Evolutionary conservation across 2,888 invertebrate genomes (phyloP).

Genomic region (Acleris sparsana): DNA sequence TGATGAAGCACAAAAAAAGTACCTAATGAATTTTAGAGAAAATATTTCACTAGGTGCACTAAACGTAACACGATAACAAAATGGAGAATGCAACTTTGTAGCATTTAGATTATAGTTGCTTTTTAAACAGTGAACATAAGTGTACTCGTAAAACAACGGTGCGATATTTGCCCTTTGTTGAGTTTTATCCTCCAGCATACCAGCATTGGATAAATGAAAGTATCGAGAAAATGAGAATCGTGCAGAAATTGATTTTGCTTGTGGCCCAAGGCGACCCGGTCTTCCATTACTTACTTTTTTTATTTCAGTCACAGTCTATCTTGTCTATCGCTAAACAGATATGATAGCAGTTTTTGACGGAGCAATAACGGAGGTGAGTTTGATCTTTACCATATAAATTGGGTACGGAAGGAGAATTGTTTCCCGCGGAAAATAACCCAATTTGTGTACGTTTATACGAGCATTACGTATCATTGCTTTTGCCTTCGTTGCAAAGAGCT

Average conservation of each 20-base stretch:
- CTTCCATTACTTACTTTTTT: constrained; percentile 54
- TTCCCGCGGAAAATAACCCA: constrained; percentile 24
- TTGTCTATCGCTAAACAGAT: constrained; percentile 43
- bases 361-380: constrained; percentile 31
- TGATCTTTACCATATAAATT: constrained; percentile 35
- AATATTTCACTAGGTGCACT: not conserved
- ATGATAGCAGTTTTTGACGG: constrained; percentile 36
- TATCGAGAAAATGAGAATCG: constrained; percentile 61
- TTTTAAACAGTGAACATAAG: too few species aligned
- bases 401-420: constrained; percentile 20
- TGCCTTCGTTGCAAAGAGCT: constrained; percentile 15
- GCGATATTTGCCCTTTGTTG: constrained; percentile 40
- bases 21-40: constrained; percentile 36
- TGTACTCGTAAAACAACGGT: constrained; percentile 1
- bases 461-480: constrained; percentile 8
- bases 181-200: constrained; percentile 48
- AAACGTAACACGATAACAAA: not conserved
- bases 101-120: too few species aligned
- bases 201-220: constrained; percentile 50
- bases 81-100: not conserved
- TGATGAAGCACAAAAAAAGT: constrained; percentile 61
- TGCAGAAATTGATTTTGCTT: constrained; percentile 67
- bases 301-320: constrained; percentile 48
- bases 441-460: constrained; percentile 22
- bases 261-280: constrained; percentile 55